Conservation (phyloP, 2,888 invertebrate species). For the Idaea dimidiata region DNA sequence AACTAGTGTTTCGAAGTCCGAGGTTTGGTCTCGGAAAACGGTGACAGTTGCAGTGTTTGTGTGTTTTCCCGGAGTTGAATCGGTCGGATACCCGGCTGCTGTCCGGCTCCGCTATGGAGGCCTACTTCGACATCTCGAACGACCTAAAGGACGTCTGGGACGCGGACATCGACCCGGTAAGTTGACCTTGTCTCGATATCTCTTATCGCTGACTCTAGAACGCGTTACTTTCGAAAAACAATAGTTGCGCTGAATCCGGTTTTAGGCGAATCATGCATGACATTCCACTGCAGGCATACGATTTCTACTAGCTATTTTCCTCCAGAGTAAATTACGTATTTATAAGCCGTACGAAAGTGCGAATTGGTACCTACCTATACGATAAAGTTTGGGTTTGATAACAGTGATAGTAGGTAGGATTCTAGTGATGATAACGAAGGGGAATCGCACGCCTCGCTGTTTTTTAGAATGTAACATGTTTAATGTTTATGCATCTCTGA, state of each 20-base stretch:
- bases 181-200: constrained; percentile 71
- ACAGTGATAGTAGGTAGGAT: constrained; percentile 32
- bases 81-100: constrained; percentile 60
- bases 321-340: constrained; percentile 15
- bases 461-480: constrained; percentile 38
- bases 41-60: constrained; percentile 70
- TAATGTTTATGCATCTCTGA: not conserved
- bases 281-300: constrained; percentile 16
- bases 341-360: constrained; percentile 19
- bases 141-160: constrained; percentile 91
- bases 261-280: constrained; percentile 20
- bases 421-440: constrained; percentile 24
- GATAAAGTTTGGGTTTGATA: constrained; percentile 27
- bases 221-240: constrained; percentile 23
- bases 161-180: constrained; percentile 91
- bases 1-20: constrained; percentile 43
- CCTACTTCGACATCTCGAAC: constrained; percentile 87
- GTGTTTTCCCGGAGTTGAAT: constrained; percentile 49
- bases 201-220: constrained; percentile 50
- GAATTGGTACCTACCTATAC: constrained; percentile 9
- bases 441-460: constrained; percentile 22
- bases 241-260: constrained; percentile 16
- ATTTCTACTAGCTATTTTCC: constrained; percentile 28
- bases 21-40: constrained; percentile 54
- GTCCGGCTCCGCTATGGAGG: constrained; percentile 83